Evolutionary conservation across 2,113 vertebrate species (phyloP).

Genomic region (Rhinolophus ferrumequinum): DNA sequence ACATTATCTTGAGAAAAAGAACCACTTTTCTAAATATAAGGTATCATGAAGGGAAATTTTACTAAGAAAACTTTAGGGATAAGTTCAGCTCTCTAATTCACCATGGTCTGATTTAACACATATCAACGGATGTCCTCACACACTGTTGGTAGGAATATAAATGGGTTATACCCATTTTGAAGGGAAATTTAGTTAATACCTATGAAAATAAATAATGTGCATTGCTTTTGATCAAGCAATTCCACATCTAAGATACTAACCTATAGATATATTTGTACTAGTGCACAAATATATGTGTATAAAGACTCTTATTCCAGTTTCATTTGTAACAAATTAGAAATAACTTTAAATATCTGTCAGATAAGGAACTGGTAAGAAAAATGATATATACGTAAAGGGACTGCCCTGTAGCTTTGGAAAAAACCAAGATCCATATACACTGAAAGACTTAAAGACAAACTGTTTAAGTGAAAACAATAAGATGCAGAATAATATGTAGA

Average conservation of each 20-base stretch:
- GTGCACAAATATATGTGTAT: not conserved
- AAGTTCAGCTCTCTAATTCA: not conserved
- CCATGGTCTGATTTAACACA: not conserved
- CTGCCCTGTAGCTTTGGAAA: not conserved
- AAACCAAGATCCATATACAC: not conserved
- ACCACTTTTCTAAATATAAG: not conserved
- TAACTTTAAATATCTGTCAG: not conserved
- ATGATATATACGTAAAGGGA: not conserved
- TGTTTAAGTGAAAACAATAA: not conserved
- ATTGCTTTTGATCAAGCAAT: slow-evolving; percentile 40
- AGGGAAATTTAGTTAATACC: slow-evolving; percentile 26
- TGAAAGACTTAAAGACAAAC: not conserved
- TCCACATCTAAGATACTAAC: not conserved
- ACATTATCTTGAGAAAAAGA: not conserved
- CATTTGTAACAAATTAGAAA: slow-evolving; percentile 11
- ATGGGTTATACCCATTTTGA: not conserved
- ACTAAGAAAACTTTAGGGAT: not conserved
- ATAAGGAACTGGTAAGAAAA: slow-evolving; percentile 19
- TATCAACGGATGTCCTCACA: not conserved
- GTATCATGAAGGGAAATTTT: slow-evolving; percentile 11
- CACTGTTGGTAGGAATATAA: not conserved
- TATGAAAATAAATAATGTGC: slow-evolving; percentile 2
- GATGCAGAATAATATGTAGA: not conserved
- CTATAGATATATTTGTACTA: not conserved
- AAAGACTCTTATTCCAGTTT: not conserved